Evolutionary conservation across 2,113 vertebrate species (phyloP).

Genomic region (Myxocyprinus asiaticus): DNA sequence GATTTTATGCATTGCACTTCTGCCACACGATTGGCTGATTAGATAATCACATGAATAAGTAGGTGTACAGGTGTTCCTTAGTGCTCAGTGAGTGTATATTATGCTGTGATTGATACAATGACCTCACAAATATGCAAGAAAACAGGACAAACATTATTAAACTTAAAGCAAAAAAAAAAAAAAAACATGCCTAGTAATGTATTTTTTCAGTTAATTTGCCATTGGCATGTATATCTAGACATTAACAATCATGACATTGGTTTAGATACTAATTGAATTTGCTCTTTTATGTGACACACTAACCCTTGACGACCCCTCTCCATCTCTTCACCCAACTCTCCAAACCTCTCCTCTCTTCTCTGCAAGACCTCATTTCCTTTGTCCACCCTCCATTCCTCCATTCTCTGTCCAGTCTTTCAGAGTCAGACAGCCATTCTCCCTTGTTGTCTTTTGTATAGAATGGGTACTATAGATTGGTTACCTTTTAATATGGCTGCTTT

Average conservation of each 20-base stretch:
- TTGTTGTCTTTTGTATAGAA: conserved; percentile 58
- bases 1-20: no score
- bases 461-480: conserved; percentile 54
- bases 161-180: no score
- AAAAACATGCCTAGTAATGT: no score
- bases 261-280: conserved; percentile 20
- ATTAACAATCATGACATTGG: conserved; percentile 20
- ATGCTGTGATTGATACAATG: no score
- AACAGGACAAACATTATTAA: no score
- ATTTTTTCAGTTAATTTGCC: no score
- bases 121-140: no score
- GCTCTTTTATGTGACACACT: conserved; percentile 39
- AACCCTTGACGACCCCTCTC: conserved; percentile 19
- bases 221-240: not conserved
- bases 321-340: conserved; percentile 17
- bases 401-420: conserved; percentile 52
- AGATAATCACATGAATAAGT: no score
- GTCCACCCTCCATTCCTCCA: conserved; percentile 48
- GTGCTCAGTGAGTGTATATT: no score
- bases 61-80: no score
- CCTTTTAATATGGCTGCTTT: conserved; percentile 70
- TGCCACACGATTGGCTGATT: no score
- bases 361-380: conserved; percentile 38
- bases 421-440: conserved; percentile 51
- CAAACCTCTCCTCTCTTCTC: conserved; percentile 41